Percentiles rank a stretch among this genome's conserved stretches.
Evolutionary conservation across 2,797 vertebrate genomes (phyloP).

Genomic region (Falco rusticolus): DNA sequence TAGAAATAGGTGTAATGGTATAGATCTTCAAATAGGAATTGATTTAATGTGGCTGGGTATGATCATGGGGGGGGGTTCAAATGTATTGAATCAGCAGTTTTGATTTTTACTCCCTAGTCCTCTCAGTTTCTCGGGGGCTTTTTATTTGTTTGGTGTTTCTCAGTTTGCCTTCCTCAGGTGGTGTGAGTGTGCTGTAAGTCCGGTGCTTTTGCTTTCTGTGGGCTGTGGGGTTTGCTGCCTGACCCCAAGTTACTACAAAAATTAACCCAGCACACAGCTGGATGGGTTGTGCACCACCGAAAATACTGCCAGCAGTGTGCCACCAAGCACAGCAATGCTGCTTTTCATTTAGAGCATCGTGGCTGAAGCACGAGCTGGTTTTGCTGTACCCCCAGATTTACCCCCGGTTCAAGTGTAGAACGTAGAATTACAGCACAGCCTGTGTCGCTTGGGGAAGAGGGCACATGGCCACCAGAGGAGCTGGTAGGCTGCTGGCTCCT

Average conservation of each 20-base stretch:
- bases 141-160: neutral
- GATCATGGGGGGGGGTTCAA: neutral
- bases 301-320: neutral
- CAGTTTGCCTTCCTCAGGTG: neutral
- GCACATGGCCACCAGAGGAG: rapidly evolving
- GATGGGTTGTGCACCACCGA: neutral
- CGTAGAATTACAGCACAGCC: neutral
- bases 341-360: rapidly evolving
- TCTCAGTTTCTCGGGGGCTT: neutral
- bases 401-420: neutral
- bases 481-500: neutral
- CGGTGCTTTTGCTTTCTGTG: neutral
- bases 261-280: neutral
- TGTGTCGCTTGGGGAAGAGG: neutral
- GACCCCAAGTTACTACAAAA: neutral
- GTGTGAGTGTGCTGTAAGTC: neutral
- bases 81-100: neutral
- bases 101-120: neutral
- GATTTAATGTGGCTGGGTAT: neutral
- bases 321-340: neutral
- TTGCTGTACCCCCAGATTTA: rapidly evolving
- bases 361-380: neutral
- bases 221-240: neutral
- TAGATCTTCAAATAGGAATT: neutral
- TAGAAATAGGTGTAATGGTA: neutral